Base-by-base conservation (phyloP, 2,797 vertebrate species). In the Geranospiza caerulescens region DNA sequence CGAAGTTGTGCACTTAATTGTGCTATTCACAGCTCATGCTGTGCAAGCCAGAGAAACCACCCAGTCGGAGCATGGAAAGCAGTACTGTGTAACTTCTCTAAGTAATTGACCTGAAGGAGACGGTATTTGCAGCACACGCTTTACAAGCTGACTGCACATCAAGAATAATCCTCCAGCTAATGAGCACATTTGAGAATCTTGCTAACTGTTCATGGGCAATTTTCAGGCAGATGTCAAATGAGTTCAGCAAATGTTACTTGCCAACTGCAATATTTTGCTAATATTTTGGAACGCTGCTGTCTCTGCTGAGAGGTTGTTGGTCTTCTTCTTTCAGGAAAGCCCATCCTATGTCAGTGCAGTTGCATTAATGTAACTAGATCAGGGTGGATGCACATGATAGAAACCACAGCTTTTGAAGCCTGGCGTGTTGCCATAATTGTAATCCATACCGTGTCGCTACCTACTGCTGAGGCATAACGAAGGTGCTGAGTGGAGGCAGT, bases 81-180 rank as follows among this genome's bases (percentile, higher is more conserved):
- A 38, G 19, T 29, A 26, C 63, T 76, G 18, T 70, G 58, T 38
- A 70, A 87, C 62, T 93, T 75, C 36, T 56, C 12, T 38, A 68
- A 66, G 80, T 73, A 93, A 87, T 80, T 92, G 92, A 89, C 75
- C 81, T 58, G 56, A 90, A 50, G 48, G 56, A 73, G 78, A 42
- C 33, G 53, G 25, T 44, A 48, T 87, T 92, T 10, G 25, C 56
- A 87, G 88, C 50, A 82, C 74, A 82, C 36, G 58, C 80, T 93
- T 74, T 73, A 64, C 5, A 4, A 92, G 67, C 71, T 94, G 66
- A 87, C 76, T 92, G 74, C 64, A 58, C 45, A 64, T 73, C 50
- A 56, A 78, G 82, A 89, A 78, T 87, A 87, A 86, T 90, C 48
- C 90, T 90, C 34, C 45, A 81, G 67, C 76, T 91, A 94, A 96